Base-by-base conservation (phyloP, 1,140 invertebrate genomes). In the Hermatobates lingyangjiaoensis region DNA sequence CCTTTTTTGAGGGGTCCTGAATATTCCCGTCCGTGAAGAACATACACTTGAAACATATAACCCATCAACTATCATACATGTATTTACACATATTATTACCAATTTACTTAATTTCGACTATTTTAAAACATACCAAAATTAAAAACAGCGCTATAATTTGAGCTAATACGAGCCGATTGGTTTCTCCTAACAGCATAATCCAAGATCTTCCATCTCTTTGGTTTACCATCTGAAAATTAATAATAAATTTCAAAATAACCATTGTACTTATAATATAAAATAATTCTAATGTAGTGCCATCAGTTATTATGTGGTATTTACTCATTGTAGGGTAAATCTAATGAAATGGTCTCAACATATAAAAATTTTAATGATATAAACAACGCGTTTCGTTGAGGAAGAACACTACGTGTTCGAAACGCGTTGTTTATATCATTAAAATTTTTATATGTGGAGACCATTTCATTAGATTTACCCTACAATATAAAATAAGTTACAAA, bases 21-120 rank as follows among this genome's bases (percentile, higher is more conserved):
- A 68, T 75, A 64, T 71, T 89, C 71, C 62, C 84, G 65, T 52
- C 82, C 82, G 62, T 71, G 68, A 53, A 83, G 60, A 51, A 81
- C 73, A 65, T 73, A 73, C 48, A 75, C 83, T 86, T 56, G 30
- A 39, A 40, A 39, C 18, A 48, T 51, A 44, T 12, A 44, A 10
- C 10, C 18, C 7, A 44, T 44, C 7, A 44, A 7, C 18, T 44
- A 21, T 14, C 7, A 45, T n/a, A 14, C 12, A n/a, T n/a, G 44
- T 45, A 14, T 45, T n/a, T n/a, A 10, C 7, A 12, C 7, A 45
- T n/a, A 45, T 14, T 45, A 45, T 14, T 20, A 21, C 20, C 20
- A 23, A 27, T 14, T 10, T 12, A 48, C 28, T 30, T 34, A 49
- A 38, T 1, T 2, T 30, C 1, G 7, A 48, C 3, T 48, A 28